These are phyloP conservation scores for Microtus richardsoni DNA, from an alignment of 2,113 vertebrate genomes.

Conservation along the genomic window DNA sequence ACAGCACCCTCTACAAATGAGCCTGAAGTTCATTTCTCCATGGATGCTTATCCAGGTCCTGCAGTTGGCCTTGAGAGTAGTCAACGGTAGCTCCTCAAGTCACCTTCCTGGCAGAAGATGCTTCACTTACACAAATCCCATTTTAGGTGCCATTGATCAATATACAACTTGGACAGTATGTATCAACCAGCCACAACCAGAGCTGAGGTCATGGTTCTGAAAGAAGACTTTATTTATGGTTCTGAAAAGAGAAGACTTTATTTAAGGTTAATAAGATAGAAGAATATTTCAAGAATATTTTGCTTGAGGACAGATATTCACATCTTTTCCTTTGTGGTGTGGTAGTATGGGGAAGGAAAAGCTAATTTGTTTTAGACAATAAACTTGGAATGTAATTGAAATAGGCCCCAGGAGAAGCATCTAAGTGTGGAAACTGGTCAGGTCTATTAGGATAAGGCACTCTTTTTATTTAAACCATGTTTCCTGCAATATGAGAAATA, in stretches of 20 bases:
- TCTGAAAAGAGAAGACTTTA: slow-evolving; percentile 15
- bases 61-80: not conserved
- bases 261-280: not conserved
- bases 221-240: not conserved
- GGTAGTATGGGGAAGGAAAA: no score
- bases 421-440: not conserved
- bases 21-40: not conserved
- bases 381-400: not conserved
- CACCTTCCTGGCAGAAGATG: not conserved
- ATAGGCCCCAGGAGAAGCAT: not conserved
- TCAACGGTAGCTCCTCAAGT: not conserved
- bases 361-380: not conserved
- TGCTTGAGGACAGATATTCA: not conserved
- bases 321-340: not conserved
- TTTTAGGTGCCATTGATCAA: not conserved
- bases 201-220: not conserved
- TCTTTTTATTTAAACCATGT: not conserved
- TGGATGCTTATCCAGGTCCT: not conserved
- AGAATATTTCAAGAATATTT: not conserved
- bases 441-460: not conserved
- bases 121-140: not conserved
- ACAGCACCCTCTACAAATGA: not conserved
- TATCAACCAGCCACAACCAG: not conserved
- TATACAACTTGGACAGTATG: not conserved
- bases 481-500: not conserved